Evolutionary conservation across 2,888 invertebrate species (phyloP).

Genomic region (Silvanus unidentatus): DNA sequence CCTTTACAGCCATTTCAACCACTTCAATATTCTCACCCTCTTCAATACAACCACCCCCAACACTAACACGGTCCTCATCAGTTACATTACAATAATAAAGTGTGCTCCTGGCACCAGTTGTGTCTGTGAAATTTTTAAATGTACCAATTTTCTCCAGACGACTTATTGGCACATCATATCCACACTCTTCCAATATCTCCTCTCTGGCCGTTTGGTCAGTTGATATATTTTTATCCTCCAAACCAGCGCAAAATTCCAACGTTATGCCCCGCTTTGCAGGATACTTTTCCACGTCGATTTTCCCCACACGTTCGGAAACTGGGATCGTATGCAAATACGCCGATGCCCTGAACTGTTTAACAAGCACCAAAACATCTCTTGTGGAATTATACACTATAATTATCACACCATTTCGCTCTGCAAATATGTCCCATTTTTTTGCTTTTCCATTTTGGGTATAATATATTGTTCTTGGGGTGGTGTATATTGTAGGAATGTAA

Average conservation of each 20-base stretch:
- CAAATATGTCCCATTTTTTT: constrained; percentile 72
- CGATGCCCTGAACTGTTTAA: constrained; percentile 85
- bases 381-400: constrained; percentile 74
- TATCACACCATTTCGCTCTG: constrained; percentile 77
- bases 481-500: constrained; percentile 50
- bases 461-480: constrained; percentile 64
- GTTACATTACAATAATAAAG: constrained; percentile 84
- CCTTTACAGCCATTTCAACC: constrained; percentile 68
- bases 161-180: constrained; percentile 68
- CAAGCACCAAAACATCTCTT: constrained; percentile 70
- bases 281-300: constrained; percentile 57
- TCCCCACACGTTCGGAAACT: constrained; percentile 44
- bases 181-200: constrained; percentile 88
- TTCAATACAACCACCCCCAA: constrained; percentile 82
- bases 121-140: constrained; percentile 70
- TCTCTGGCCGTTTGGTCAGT: constrained; percentile 72
- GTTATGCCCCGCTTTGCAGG: constrained; percentile 69
- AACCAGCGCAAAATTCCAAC: constrained; percentile 88
- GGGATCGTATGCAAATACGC: constrained; percentile 66
- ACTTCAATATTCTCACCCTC: constrained; percentile 84
- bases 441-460: constrained; percentile 66
- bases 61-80: constrained; percentile 64
- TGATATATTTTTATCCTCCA: constrained; percentile 73
- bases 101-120: constrained; percentile 68
- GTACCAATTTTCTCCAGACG: constrained; percentile 60